Conservation (phyloP, 1,140 invertebrate species). For the Harpegnathos saltator region DNA sequence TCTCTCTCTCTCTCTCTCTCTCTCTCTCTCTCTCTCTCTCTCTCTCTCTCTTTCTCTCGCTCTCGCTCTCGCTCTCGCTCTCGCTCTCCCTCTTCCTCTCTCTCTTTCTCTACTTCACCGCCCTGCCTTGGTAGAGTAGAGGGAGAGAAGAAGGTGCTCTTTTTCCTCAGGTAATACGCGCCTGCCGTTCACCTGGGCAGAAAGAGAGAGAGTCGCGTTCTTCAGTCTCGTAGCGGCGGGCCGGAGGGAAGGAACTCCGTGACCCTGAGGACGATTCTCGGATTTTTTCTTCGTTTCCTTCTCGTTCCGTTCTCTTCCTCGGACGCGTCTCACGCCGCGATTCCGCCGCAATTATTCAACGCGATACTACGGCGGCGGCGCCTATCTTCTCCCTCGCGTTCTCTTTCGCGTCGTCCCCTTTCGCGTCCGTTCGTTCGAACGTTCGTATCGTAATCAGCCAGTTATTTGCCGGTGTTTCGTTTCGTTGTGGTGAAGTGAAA, state of each 20-base stretch:
- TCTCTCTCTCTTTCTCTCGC: background rate
- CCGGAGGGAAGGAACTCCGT: slow-evolving; percentile 85
- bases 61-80: no score
- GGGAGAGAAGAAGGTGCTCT: slow-evolving; percentile 54
- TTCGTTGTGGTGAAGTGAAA: slow-evolving; percentile 68
- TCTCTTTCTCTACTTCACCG: background rate
- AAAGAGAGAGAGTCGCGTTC: slow-evolving; percentile 74
- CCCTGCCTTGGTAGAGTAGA: background rate
- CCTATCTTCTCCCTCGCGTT: background rate
- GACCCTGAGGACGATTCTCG: slow-evolving; percentile 77
- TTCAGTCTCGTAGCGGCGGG: slow-evolving; percentile 83
- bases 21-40: background rate
- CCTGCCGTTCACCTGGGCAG: slow-evolving; percentile 77
- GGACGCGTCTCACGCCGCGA: background rate
- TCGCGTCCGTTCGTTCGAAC: background rate
- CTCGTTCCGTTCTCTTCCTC: background rate
- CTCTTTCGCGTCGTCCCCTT: background rate
- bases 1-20: background rate
- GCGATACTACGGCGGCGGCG: slow-evolving; percentile 19
- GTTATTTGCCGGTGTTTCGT: background rate
- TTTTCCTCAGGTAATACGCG: slow-evolving; percentile 75
- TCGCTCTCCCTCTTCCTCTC: slow-evolving; percentile 22
- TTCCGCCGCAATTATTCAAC: background rate
- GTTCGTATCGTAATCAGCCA: slow-evolving; percentile 24
- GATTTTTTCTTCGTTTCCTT: slow-evolving; percentile 18